These are phyloP conservation scores for Latrodectus geometricus DNA, from an alignment of 1,140 invertebrate genomes.

Conservation along the genomic window DNA sequence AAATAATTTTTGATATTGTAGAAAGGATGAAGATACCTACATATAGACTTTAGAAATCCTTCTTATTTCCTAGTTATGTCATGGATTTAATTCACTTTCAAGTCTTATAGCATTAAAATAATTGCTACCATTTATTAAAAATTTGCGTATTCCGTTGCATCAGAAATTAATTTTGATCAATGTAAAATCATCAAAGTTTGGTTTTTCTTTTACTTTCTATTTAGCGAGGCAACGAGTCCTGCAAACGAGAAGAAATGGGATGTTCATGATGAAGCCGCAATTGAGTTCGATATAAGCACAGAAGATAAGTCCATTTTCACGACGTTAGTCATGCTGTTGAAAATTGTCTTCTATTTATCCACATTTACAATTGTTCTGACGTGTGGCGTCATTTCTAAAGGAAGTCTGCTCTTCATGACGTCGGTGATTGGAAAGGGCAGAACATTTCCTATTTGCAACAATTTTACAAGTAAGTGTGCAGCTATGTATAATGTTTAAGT, in stretches of 20 bases:
- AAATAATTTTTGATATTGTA: no score
- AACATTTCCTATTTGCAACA: constrained; percentile 83
- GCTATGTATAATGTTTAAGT: no score
- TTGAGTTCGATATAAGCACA: neutral
- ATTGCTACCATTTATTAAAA: no score
- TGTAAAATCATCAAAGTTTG: no score
- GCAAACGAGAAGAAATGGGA: constrained; percentile 7
- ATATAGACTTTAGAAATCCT: no score
- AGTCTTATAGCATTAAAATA: no score
- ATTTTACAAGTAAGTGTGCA: constrained; percentile 65
- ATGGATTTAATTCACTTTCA: no score
- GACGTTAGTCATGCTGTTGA: constrained; percentile 78
- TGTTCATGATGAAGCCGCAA: neutral
- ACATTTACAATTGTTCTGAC: constrained; percentile 87
- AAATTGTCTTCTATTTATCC: constrained; percentile 84
- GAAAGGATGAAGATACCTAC: no score
- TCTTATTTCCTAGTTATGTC: no score
- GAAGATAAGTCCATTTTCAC: constrained; percentile 6
- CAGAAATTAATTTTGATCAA: no score
- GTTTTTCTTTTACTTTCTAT: neutral
- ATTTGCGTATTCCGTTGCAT: no score
- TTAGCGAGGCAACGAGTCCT: neutral
- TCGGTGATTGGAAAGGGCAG: constrained; percentile 84
- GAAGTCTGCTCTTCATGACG: constrained; percentile 89
- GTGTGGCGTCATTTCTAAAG: constrained; percentile 86